A percentile compares a stretch with the other conserved stretches of the same genome.
phyloP scores from a whole-genome alignment of 2,888 invertebrate species.

The Capitulum mitella region DNA sequence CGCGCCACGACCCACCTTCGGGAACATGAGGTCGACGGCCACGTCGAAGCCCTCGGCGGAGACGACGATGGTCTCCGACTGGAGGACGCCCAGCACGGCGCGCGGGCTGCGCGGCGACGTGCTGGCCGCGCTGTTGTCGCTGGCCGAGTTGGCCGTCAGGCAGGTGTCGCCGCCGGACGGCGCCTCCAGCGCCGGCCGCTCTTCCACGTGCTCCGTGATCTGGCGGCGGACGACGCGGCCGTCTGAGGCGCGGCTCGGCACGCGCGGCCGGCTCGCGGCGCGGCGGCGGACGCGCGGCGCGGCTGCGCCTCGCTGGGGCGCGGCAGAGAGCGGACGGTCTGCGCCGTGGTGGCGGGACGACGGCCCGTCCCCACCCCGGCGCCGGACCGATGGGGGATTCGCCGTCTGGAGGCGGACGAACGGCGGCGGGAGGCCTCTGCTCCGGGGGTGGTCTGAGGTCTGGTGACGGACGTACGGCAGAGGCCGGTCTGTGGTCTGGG shows the following conservation, averaged over 20 bases:
- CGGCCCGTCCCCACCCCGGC: too few relatives aligned
- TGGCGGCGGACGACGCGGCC: neutral
- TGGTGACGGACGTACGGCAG: neutral
- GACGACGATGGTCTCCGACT: conserved; percentile 45
- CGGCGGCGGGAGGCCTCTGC: too few relatives aligned
- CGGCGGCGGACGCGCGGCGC: too few relatives aligned
- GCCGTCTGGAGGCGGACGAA: too few relatives aligned
- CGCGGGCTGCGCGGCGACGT: conserved; percentile 42
- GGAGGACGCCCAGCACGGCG: conserved; percentile 45
- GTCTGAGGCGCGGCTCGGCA: too few relatives aligned
- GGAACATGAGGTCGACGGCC: conserved; percentile 48
- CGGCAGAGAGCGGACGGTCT: too few relatives aligned
- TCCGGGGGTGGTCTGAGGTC: conserved; percentile 34
- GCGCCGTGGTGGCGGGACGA: too few relatives aligned
- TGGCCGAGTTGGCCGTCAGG: conserved; percentile 42
- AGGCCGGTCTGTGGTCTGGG: too few relatives aligned
- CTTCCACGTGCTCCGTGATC: conserved; percentile 32
- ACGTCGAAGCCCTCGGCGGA: conserved; percentile 42
- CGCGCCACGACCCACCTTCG: conserved; percentile 61
- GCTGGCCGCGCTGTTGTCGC: conserved; percentile 39
- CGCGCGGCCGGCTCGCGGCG: too few relatives aligned
- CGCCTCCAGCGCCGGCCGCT: conserved; percentile 41
- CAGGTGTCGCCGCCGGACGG: conserved; percentile 28
- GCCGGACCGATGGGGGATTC: too few relatives aligned
- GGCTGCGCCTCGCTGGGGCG: too few relatives aligned